Evolutionary conservation across 2,113 vertebrate genomes (phyloP), one percentile per base, ranked within the genome.

Genomic region (Apodemus sylvaticus): DNA sequence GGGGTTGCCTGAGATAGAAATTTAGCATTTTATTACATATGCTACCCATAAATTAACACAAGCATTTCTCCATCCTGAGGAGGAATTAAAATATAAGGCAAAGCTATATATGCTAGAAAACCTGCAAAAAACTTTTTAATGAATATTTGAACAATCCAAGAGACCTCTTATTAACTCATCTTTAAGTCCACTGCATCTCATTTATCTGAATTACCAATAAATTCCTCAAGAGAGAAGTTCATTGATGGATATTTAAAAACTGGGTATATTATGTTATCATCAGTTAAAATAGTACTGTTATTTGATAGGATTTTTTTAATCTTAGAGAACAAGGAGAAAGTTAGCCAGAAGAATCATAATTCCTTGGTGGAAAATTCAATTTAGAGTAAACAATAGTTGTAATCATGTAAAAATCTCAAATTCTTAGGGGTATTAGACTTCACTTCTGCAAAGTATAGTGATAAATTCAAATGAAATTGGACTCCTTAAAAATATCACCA

Each of bases 381-480:
- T 94, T 19, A 89, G 31, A 94, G 22, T 34, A 89, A 89, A 93
- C 2, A 53, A 95, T 34, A 70, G 48, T 79, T 86, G n/a, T 36
- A 95, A 82, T 87, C n/a, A 51, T 58, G 13, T 76, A 97, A 77
- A 83, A 90, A 22, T 91, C 89, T 96, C 60, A 89, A 90, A 92
- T 74, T 87, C 26, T 64, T 93, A 88, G 36, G 13, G 6, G n/a
- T 89, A 71, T 95, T 91, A 95, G 89, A 95, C 20, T 78, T 82
- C 19, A 81, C 55, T 82, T 92, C 73, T 96, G 10, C 89, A 89
- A 95, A 76, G 11, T 79, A 66, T 89, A 89, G 48, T 58, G 26
- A 94, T 79, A 31, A 78, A 88, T n/a, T 71, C 9, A 74, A 96
- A 93, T 79, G 79, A 89, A 93, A 96, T 68, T 70, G 39, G 16